Percentiles rank a stretch among this genome's conserved stretches.
phyloP scores from a whole-genome alignment of 2,888 invertebrate genomes.

The Coleophora deauratella region DNA sequence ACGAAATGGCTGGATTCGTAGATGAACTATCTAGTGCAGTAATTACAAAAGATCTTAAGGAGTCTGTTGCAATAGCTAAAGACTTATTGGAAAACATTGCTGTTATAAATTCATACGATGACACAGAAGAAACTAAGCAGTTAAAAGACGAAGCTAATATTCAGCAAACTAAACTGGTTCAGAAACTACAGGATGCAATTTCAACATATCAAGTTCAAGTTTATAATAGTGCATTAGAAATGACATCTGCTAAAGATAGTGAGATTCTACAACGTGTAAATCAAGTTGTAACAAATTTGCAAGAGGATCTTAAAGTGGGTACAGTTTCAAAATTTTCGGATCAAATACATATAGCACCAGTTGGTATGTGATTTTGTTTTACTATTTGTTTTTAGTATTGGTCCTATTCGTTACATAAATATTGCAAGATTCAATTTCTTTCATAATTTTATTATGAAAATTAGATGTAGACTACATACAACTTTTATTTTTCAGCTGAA shows the following conservation, averaged over 20 bases:
- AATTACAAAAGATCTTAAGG: constrained; percentile 23
- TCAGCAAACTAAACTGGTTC: constrained; percentile 22
- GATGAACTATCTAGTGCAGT: constrained; percentile 17
- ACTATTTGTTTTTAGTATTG: not conserved
- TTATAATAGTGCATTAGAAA: constrained; percentile 24
- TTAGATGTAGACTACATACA: not conserved
- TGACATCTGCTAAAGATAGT: constrained; percentile 17
- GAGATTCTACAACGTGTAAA: constrained; percentile 26
- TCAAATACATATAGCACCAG: constrained; percentile 10
- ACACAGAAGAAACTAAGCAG: constrained; percentile 9
- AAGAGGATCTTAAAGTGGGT: constrained; percentile 29
- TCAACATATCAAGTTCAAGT: constrained; percentile 25
- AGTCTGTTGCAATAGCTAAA: constrained; percentile 19
- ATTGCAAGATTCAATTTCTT: too few species aligned
- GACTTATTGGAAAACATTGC: constrained; percentile 18
- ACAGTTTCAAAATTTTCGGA: constrained; percentile 15
- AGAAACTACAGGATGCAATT: constrained; percentile 26
- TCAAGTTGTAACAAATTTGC: constrained; percentile 31
- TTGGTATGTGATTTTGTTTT: constrained; percentile 14
- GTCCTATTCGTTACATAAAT: too few species aligned
- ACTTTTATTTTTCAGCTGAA: constrained; percentile 13
- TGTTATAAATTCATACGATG: constrained; percentile 8
- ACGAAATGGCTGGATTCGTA: constrained; percentile 20
- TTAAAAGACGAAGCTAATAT: constrained; percentile 6
- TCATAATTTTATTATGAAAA: too few species aligned